Conservation (phyloP, 2,797 vertebrate genomes). For the Valencia hispanica region DNA sequence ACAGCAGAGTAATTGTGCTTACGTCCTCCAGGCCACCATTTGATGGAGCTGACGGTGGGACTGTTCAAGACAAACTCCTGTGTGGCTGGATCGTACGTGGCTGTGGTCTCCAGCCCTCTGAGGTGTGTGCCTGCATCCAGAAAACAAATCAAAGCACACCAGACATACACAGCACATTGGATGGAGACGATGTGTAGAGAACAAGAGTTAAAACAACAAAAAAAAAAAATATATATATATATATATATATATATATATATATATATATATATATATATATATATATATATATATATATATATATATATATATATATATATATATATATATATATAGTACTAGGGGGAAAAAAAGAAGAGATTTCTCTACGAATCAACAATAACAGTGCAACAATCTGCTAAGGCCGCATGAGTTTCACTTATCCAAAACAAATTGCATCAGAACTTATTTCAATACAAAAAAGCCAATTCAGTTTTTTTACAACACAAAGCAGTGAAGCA, state of each 20-base stretch:
- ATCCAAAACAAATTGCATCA: not conserved
- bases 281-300: too few relatives aligned
- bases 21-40: constrained; percentile 99
- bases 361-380: not conserved
- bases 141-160: constrained; percentile 15
- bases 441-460: not conserved
- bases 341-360: not conserved
- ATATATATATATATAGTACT: too few relatives aligned
- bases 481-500: constrained; percentile 12
- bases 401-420: not conserved
- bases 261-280: too few relatives aligned
- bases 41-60: constrained; percentile 96
- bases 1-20: constrained; percentile 73
- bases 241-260: too few relatives aligned
- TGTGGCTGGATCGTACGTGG: constrained; percentile 92
- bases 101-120: constrained; percentile 94
- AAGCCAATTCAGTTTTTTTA: not conserved
- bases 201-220: constrained; percentile 4
- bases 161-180: constrained; percentile 9
- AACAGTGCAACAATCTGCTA: not conserved
- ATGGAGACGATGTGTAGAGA: not conserved
- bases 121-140: constrained; percentile 89
- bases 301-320: too few relatives aligned
- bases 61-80: constrained; percentile 97
- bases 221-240: too few relatives aligned